These are phyloP conservation scores for Dipodomys stephensi DNA, from an alignment of 2,113 vertebrate genomes.

Conservation along the genomic window DNA sequence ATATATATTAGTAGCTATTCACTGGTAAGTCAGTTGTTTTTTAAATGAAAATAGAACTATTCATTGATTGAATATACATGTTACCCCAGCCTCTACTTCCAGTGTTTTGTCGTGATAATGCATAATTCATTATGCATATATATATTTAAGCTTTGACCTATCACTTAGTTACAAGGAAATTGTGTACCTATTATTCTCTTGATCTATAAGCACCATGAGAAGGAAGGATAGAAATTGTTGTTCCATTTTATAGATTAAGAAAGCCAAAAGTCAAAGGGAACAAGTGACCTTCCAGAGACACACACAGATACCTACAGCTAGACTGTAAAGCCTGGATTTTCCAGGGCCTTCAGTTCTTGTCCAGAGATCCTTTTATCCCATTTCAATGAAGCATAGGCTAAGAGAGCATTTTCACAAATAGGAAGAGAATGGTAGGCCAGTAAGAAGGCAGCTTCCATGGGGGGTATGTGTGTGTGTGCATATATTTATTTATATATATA, in stretches of 20 bases:
- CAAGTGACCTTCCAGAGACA: not conserved
- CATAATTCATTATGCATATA: no score
- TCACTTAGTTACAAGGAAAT: not conserved
- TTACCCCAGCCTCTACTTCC: not conserved
- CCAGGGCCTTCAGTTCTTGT: not conserved
- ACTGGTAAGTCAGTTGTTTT: not conserved
- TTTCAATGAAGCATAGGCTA: not conserved
- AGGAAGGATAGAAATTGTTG: not conserved
- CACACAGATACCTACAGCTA: not conserved
- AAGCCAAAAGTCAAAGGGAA: not conserved
- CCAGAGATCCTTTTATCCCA: not conserved
- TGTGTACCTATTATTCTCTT: not conserved
- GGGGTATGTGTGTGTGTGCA: no score
- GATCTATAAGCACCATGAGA: not conserved
- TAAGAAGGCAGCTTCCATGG: not conserved
- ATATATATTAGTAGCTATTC: not conserved
- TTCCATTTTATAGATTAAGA: slow-evolving; percentile 2
- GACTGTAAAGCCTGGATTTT: not conserved
- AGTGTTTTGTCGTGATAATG: not conserved
- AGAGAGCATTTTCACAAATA: not conserved
- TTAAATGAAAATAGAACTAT: not conserved
- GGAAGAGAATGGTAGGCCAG: not conserved
- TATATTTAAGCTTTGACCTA: not conserved
- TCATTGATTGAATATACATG: not conserved
- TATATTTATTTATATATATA: no score